Conservation (phyloP, 2,113 vertebrate genomes). For the Pomatostomus ruficeps region DNA sequence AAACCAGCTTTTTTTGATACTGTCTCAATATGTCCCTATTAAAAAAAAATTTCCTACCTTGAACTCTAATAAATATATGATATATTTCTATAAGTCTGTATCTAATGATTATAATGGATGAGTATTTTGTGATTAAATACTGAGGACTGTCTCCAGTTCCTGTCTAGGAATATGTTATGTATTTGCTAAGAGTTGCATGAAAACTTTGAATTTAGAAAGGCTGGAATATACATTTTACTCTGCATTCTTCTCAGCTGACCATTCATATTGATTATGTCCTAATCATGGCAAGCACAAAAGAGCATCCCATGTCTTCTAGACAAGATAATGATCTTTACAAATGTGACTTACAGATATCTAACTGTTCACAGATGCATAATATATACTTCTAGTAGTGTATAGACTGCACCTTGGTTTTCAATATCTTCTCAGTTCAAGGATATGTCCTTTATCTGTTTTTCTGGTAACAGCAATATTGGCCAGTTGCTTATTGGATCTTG, state of each 20-base stretch:
- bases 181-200: neutral
- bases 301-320: neutral
- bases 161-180: neutral
- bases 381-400: neutral
- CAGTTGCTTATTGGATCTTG: neutral
- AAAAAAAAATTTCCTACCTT: neutral
- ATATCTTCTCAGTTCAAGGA: neutral
- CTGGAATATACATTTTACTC: neutral
- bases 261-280: neutral
- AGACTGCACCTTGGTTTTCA: neutral
- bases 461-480: neutral
- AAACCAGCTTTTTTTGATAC: neutral
- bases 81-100: neutral
- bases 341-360: neutral
- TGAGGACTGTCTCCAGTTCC: neutral
- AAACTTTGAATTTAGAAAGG: neutral
- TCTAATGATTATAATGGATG: neutral
- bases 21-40: neutral
- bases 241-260: neutral
- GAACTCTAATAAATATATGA: neutral
- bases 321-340: neutral
- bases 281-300: neutral
- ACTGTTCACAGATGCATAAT: neutral
- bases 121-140: constrained; percentile 9
- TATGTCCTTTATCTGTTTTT: neutral